Evolutionary conservation across 2,888 invertebrate species (phyloP).

Genomic region (Andrena trimmerana): DNA sequence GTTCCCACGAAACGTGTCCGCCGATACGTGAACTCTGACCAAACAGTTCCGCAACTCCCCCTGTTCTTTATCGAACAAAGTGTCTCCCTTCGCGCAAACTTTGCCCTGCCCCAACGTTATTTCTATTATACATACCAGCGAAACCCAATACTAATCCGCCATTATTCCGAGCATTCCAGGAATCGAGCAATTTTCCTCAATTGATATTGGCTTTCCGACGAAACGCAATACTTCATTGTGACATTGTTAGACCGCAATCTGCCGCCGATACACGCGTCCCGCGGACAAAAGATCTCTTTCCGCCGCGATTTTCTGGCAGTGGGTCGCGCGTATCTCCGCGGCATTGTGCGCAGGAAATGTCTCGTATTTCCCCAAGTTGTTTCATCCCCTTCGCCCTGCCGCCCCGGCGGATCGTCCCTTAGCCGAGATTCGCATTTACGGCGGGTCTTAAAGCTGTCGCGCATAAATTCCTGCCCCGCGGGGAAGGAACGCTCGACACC

Average conservation of each 20-base stretch:
- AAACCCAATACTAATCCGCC: too few relatives aligned
- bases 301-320: constrained; percentile 1
- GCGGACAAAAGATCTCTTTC: neutral
- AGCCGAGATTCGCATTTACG: constrained; percentile 66
- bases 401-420: constrained; percentile 50
- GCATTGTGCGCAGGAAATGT: constrained; percentile 20
- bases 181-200: neutral
- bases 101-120: too few relatives aligned
- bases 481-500: neutral
- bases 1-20: too few relatives aligned
- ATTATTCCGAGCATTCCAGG: neutral
- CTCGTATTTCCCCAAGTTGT: constrained; percentile 50
- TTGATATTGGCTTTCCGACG: constrained; percentile 8
- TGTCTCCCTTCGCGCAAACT: too few relatives aligned
- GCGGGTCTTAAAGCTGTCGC: constrained; percentile 55
- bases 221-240: constrained; percentile 15
- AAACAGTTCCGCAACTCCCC: too few relatives aligned
- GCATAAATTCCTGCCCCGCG: constrained; percentile 55
- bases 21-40: too few relatives aligned
- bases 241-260: constrained; percentile 19
- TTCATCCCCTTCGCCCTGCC: constrained; percentile 16
- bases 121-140: too few relatives aligned
- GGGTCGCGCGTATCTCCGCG: constrained; percentile 8
- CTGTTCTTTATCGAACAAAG: too few relatives aligned
- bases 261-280: neutral